Evolutionary conservation across 1,140 invertebrate species (phyloP).

Genomic region (Panagrolaimus sp.): DNA sequence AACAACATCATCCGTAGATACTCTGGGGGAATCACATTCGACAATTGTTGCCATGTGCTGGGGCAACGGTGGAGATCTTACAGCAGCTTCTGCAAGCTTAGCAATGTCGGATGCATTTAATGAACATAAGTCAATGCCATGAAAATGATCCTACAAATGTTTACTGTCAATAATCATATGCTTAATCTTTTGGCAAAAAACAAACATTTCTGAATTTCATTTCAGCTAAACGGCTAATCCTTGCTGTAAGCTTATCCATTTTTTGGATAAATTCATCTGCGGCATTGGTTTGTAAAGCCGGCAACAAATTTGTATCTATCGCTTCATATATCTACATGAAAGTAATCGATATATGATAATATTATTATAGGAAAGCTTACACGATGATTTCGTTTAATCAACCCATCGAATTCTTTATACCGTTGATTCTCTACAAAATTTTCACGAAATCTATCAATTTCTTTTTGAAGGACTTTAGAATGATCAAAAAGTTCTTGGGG

Average conservation of each 20-base stretch:
- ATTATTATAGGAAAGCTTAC: conserved; percentile 10
- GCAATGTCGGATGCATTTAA: conserved; percentile 15
- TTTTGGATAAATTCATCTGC: background rate
- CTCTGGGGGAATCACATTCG: background rate
- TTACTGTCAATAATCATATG: too few relatives aligned
- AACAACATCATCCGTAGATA: background rate
- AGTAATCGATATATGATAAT: background rate
- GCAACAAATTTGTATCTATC: conserved; percentile 18
- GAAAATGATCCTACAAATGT: background rate
- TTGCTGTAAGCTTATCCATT: conserved; percentile 19
- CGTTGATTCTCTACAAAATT: conserved; percentile 28
- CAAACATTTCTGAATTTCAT: background rate
- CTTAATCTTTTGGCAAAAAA: too few relatives aligned
- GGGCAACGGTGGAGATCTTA: background rate
- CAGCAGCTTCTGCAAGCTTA: conserved; percentile 16
- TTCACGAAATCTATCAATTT: conserved; percentile 29
- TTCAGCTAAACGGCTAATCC: background rate
- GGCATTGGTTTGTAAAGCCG: conserved; percentile 3
- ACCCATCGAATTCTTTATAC: conserved; percentile 26
- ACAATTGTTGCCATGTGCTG: conserved; percentile 14
- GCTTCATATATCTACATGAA: conserved; percentile 30
- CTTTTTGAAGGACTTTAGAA: conserved; percentile 20
- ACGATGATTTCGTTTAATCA: conserved; percentile 25
- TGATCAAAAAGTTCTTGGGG: conserved; percentile 23
- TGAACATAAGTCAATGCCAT: conserved; percentile 7